Evolutionary conservation across 2,797 vertebrate genomes (phyloP).

Genomic region (Schizopygopsis pylzovi): DNA sequence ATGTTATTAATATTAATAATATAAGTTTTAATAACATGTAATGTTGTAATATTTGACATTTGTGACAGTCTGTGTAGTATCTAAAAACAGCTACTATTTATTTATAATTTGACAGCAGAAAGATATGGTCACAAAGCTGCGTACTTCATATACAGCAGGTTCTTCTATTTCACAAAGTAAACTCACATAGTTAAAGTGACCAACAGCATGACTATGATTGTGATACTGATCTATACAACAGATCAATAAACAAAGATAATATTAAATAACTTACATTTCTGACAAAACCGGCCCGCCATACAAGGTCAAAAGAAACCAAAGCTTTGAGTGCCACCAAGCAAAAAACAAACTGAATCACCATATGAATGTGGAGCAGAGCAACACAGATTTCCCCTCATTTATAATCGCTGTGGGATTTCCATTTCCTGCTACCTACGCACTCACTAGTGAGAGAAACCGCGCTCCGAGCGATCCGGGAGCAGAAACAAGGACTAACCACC

Average conservation of each 20-base stretch:
- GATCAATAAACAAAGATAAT: not conserved
- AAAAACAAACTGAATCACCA: not conserved
- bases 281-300: not conserved
- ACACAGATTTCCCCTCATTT: not conserved
- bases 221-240: not conserved
- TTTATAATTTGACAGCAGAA: not conserved
- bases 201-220: not conserved
- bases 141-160: not conserved
- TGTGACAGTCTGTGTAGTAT: not conserved
- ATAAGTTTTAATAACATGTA: too few relatives aligned
- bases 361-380: not conserved
- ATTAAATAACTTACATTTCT: conserved; percentile 13
- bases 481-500: not conserved
- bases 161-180: not conserved
- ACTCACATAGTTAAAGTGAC: not conserved
- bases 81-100: not conserved
- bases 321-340: not conserved
- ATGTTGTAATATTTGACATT: not conserved
- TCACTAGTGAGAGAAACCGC: not conserved
- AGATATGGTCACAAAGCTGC: not conserved
- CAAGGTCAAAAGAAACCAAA: not conserved
- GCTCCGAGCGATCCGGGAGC: not conserved
- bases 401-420: not conserved
- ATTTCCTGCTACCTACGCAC: not conserved
- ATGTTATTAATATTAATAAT: not conserved